Evolutionary conservation across 2,797 vertebrate species (phyloP), one percentile per base, ranked within the genome.

Genomic region (Nyctalus aviator): DNA sequence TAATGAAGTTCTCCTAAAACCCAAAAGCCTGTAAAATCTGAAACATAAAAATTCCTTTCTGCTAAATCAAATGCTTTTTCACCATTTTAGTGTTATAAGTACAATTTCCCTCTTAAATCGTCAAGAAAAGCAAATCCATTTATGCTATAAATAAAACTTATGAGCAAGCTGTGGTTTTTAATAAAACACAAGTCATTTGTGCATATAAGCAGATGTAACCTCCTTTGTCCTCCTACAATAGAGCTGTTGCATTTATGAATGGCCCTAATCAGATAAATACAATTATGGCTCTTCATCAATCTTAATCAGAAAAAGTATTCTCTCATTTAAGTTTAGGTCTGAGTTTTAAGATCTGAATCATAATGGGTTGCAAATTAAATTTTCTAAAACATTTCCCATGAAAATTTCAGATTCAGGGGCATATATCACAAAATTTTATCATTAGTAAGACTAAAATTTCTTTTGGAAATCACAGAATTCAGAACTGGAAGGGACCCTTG

Each of bases 1-100:
- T 96, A 97, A 95, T 97, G 93, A 97, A 97, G 64, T 95, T 95
- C 91, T 96, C 94, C 57, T 96, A 96, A 96, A 97, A 96, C 75
- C 21, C 64, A 96, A 96, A 96, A 95, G 83, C 84, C 88, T 3
- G 2, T 95, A 96, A 96, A 97, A 90, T 18, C 62, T 95, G 72
- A 93, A 92, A 79, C 73, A 95, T 96, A 97, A 96, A 95, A 97
- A 91, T 78, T 81, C 32, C 37, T 95, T 95, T 94, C 75, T 95
- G 84, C 59, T 93, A 96, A 96, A 97, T 97, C 92, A 97, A 97
- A 96, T 86, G 53, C 20, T 75, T 97, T 95, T 91, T 84, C 53
- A 94, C 53, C 73, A 91, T 90, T 91, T 32, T 41, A 82, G 35
- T 81, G 37, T 96, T 89, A 84, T 81, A 95, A 88, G 73, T 77